These are phyloP conservation scores for Acropora yongei DNA, from an alignment of 64 coral and sea anemone genomes.

Conservation along the genomic window DNA sequence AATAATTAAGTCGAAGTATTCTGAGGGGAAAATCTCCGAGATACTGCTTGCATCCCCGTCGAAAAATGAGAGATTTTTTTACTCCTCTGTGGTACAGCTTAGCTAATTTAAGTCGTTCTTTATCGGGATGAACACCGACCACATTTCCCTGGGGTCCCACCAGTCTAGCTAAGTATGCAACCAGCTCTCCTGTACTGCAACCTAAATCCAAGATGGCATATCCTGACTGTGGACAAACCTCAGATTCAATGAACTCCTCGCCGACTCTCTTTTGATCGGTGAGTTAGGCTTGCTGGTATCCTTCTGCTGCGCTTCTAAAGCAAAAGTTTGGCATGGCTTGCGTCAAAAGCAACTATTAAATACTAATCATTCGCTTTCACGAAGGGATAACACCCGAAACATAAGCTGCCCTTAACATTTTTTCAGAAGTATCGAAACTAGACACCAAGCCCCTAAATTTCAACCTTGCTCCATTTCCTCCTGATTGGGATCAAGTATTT, in stretches of 20 bases:
- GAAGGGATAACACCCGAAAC: too few relatives aligned
- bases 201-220: constrained; percentile 18
- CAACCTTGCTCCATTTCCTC: too few relatives aligned
- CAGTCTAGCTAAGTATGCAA: neutral
- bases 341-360: too few relatives aligned
- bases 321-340: neutral
- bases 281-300: neutral
- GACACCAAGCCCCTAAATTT: too few relatives aligned
- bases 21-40: neutral
- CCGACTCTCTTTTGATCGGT: neutral
- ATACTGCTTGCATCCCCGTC: constrained; percentile 3
- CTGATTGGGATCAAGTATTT: too few relatives aligned
- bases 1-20: constrained; percentile 17
- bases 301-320: neutral
- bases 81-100: neutral
- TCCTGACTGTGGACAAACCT: neutral
- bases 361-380: too few relatives aligned
- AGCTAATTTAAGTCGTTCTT: constrained; percentile 1
- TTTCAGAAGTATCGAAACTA: too few relatives aligned
- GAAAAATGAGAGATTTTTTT: constrained; percentile 24
- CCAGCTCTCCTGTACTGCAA: constrained; percentile 22
- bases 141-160: neutral
- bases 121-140: constrained; percentile 9
- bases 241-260: neutral
- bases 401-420: too few relatives aligned